Base-by-base conservation (phyloP, 2,797 vertebrate species). In the Microcaecilia unicolor region DNA sequence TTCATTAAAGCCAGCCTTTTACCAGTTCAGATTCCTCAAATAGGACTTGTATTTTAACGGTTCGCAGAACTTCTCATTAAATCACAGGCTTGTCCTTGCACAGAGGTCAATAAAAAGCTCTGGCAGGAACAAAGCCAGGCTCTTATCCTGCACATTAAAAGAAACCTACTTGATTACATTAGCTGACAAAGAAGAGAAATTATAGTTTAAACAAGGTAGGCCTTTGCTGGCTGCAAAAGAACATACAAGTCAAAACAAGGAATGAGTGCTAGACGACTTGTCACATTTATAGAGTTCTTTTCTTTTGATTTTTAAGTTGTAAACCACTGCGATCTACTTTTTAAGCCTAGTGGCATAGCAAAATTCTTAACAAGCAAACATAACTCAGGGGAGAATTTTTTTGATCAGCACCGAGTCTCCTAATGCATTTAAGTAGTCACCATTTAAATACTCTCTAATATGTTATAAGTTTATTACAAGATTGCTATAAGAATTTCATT, bases 1-100 rank as follows among this genome's bases (percentile, higher is more conserved):
- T 58, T 64, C 54, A 50, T 55, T 14, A 19, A 37, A 47, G 45
- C 5, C 45, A 53, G 42, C 48, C 48, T 52, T 61, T 56, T 40
- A 22, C 38, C 55, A 53, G 44, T 17, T 35, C 42, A 43, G 27
- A 39, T 41, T 56, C 39, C 43, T 44, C 22, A 13, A 56, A 47
- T 35, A 59, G 50, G 15, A 40, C 6, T 31, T 34, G 10, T 26
- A 37, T 18, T 27, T 38, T 10, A 40, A 53, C 52, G 48, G 53
- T 53, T 41, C 28, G n/a, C 21, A 47, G 44, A 19, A 37, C 18
- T 45, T 48, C 5, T 30, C 51, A 40, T 25, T 6, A 47, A 4
- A 1, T 47, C 34, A 16, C n/a, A 1, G 3, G 34, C 32, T 36
- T 3, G 0, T 36, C 36, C 41, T 35, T 8, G 41, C 45, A n/a